Base-by-base conservation (phyloP, 2,888 invertebrate genomes). In the Scaptomyza reducta region DNA sequence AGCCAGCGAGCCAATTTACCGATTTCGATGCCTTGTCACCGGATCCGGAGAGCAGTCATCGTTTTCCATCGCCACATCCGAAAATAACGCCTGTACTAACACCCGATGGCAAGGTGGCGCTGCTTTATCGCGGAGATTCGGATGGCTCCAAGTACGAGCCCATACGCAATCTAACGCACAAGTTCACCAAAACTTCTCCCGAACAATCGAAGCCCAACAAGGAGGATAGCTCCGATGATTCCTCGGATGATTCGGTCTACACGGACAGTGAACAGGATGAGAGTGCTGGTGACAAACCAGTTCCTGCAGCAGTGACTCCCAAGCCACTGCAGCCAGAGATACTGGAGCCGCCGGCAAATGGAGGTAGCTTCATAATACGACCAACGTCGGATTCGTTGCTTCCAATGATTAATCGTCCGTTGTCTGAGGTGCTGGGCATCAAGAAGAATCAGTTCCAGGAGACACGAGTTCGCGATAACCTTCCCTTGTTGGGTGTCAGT, bases 81-180 rank as follows among this genome's bases (percentile, higher is more conserved):
- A 92, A 92, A 90, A 92, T 92, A 70, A 92, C 92, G 70, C 92
- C 92, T 38, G 92, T 92, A 60, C 88, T 92, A 82, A 92, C 92
- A 71, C 89, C 92, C 77, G 92, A 92, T 90, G 92, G 92, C 85
- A 92, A 92, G 89, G 92, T 92, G 87, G 92, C 92, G 69, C 89
- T 92, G 83, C 90, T 92, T 80, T 92, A 92, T 79, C 91, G 92
- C 62, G 92, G 92, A 75, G 91, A 91, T 82, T 91, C 92, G 69
- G 91, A 91, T 84, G 91, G 89, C 73, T 90, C 91, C 51, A 92
- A 92, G 82, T 91, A 92, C 78, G 92, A 92, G 81, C 92, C 92
- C 44, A 91, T 92, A 64, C 89, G 90, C 74, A 92, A 92, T 81
- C 77, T 92, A 47, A 92, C 92, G 54, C 91, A 91, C 78, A 91